Conservation (phyloP, 2,888 invertebrate species). For the Tridacna crocea region DNA sequence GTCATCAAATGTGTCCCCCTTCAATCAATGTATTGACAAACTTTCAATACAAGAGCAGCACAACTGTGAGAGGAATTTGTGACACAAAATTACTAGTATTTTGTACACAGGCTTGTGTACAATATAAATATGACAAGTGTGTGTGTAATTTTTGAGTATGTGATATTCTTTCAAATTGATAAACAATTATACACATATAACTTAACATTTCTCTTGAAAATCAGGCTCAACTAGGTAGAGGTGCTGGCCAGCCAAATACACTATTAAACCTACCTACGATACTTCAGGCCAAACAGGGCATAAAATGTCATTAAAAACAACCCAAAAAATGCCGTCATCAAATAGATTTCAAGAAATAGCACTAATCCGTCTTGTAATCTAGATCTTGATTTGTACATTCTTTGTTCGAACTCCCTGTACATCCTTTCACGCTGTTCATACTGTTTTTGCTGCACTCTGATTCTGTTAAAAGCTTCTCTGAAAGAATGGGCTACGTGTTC, state of each 20-base stretch:
- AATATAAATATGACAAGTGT: too few relatives aligned
- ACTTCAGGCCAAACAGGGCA: neutral
- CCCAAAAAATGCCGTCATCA: neutral
- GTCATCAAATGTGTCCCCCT: too few relatives aligned
- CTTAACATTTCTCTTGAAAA: neutral
- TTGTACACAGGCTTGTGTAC: too few relatives aligned
- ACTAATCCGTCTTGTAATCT: neutral
- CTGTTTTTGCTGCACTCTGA: slow-evolving; percentile 3
- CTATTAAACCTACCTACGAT: slow-evolving; percentile 5
- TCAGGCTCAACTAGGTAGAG: slow-evolving; percentile 1
- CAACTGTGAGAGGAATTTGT: too few relatives aligned
- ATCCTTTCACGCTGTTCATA: neutral
- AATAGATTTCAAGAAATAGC: neutral
- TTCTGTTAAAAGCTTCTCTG: slow-evolving; percentile 8
- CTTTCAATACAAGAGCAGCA: too few relatives aligned
- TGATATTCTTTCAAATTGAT: too few relatives aligned
- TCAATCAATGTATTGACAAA: too few relatives aligned
- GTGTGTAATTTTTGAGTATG: too few relatives aligned
- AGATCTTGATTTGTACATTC: neutral
- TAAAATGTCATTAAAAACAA: slow-evolving; percentile 1
- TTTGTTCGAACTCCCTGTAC: slow-evolving; percentile 4
- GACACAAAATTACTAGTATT: too few relatives aligned
- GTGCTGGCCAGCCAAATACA: slow-evolving; percentile 1
- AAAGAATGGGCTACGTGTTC: slow-evolving; percentile 10
- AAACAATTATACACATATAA: too few relatives aligned